Percentiles rank a stretch among this genome's conserved stretches.
phyloP scores from a whole-genome alignment of 2,113 vertebrate species.

The Pelecanoides urinatrix region DNA sequence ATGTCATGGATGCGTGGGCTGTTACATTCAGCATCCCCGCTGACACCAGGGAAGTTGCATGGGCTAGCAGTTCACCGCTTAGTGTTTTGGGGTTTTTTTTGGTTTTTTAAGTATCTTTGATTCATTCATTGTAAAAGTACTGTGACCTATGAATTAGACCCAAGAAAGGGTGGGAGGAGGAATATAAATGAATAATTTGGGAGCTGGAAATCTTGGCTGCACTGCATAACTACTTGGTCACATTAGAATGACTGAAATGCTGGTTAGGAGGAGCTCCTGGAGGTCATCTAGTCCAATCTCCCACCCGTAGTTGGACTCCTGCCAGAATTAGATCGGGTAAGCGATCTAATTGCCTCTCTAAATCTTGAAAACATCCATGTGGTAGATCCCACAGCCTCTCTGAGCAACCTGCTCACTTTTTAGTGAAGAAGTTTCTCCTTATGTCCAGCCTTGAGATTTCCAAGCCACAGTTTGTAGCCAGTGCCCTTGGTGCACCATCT shows the following conservation, averaged over 20 bases:
- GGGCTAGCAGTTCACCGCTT: neutral
- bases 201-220: neutral
- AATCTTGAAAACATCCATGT: neutral
- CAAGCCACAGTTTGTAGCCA: neutral
- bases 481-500: neutral
- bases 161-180: neutral
- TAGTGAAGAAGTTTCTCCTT: neutral
- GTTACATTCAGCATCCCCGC: neutral
- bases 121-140: neutral
- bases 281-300: neutral
- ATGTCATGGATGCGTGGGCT: neutral
- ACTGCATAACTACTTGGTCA: neutral
- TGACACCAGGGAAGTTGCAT: neutral
- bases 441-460: neutral
- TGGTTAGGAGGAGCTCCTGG: neutral
- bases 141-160: neutral
- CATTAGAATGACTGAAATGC: neutral
- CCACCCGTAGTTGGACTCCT: neutral
- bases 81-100: neutral
- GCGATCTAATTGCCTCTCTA: neutral
- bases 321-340: neutral
- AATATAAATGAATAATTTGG: neutral
- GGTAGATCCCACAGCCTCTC: neutral
- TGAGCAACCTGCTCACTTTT: neutral
- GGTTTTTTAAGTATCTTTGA: neutral